Conservation (phyloP, 2,797 vertebrate species). For the Choloepus didactylus region DNA sequence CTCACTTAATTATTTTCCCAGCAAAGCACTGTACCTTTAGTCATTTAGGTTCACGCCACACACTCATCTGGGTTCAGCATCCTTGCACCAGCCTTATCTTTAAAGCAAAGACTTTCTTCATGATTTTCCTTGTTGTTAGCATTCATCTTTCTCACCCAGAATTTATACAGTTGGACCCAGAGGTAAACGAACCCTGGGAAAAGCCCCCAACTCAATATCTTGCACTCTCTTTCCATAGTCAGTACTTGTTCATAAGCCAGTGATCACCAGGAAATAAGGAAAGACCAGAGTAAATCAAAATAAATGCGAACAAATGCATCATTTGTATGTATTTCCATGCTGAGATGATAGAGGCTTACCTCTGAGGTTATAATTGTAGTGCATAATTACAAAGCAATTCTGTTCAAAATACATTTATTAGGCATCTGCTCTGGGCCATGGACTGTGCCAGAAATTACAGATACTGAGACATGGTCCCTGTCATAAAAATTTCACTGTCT, state of each 20-base stretch:
- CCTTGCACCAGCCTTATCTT: not conserved
- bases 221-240: not conserved
- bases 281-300: constrained; percentile 4
- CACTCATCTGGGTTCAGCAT: not conserved
- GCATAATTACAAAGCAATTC: not conserved
- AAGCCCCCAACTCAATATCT: not conserved
- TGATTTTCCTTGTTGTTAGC: not conserved
- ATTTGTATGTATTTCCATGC: not conserved
- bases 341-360: not conserved
- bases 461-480: not conserved
- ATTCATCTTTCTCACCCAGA: not conserved
- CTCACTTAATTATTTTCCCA: constrained; percentile 79
- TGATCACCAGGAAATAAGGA: not conserved
- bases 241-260: not conserved
- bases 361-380: not conserved
- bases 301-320: not conserved
- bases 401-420: not conserved
- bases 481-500: not conserved
- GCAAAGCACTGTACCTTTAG: constrained; percentile 57
- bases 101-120: not conserved
- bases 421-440: not conserved
- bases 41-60: not conserved
- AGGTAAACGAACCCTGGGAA: not conserved
- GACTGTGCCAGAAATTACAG: too few relatives aligned
- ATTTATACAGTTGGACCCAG: not conserved